A percentile compares a stretch with the other conserved stretches of the same genome.
Conservation (phyloP, 37 sponge, comb jelly and placozoan genomes). For the Oscarella lobularis region DNA sequence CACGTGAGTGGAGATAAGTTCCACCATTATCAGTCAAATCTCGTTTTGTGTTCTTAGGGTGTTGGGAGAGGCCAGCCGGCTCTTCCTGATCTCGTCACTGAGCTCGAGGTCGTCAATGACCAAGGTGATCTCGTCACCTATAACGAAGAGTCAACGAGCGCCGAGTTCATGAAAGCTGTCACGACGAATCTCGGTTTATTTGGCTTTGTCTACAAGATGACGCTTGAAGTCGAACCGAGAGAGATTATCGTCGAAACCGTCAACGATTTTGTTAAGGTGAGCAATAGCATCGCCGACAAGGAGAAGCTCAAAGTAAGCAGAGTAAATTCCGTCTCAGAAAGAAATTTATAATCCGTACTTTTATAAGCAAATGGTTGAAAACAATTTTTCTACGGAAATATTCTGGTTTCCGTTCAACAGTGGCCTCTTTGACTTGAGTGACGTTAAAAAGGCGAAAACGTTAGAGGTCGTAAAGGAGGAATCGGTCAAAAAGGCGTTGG, state of each 20-base stretch:
- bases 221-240: background rate
- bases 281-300: background rate
- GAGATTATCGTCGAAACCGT: background rate
- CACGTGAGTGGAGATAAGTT: background rate
- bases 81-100: background rate
- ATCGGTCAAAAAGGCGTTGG: background rate
- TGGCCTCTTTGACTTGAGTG: background rate
- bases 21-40: constrained; percentile 24
- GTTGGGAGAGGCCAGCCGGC: background rate
- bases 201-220: background rate
- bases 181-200: background rate
- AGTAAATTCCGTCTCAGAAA: background rate
- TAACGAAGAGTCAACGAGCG: background rate
- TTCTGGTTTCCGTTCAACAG: background rate
- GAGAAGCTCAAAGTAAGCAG: background rate
- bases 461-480: background rate
- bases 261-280: background rate
- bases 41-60: background rate
- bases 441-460: background rate
- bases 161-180: background rate
- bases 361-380: background rate
- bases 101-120: background rate
- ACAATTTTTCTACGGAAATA: background rate
- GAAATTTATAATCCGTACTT: background rate
- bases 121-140: background rate